Base-by-base conservation (phyloP, 2,888 invertebrate genomes). In the Stomorhina lunata region DNA sequence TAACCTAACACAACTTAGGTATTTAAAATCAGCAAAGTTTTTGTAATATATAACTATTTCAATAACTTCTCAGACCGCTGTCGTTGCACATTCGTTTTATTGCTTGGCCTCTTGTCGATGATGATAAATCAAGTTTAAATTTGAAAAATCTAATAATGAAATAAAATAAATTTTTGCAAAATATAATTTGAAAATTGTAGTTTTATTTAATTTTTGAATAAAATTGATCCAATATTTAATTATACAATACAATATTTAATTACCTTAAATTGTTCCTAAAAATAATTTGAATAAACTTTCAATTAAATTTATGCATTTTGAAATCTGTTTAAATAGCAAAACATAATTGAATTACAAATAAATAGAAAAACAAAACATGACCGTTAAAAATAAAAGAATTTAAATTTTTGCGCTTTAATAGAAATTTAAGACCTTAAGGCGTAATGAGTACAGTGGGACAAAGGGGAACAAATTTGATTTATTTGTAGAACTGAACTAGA, bases 81-180 rank as follows among this genome's bases (percentile, higher is more conserved):
- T 27, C 32, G 29, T 55, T 61, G 22, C 29, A 32, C 7, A 72
- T 50, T 61, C 10, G 15, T 61, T 72, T 37, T 40, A 61, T 53
- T 72, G 72, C 37, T 72, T 72, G 59, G 34, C 27, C 29, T 25
- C 34, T 61, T 72, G 72, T 57, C 61, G 48, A 61, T 61, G 72
- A 57, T 55, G 43, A 72, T 72, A 61, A 72, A 72, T 72, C 72
- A 40, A 61, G 75, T 43, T 25, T 53, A 53, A 53, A 5, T 53
- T 53, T 22, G n/a, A 37, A 32, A 32, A 15, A 55, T 55, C 29
- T n/a, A n/a, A 55, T 53, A 32, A 53, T 50, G 10, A 73, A 73
- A 61, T 40, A 15, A 40, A 37, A 12, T 50, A 59, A 27, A 43
- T 10, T 40, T 55, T 55, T 12, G 32, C 7, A 25, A 40, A 32